Base-by-base conservation (phyloP, 2,113 vertebrate species). In the Gobiocypris rarus region DNA sequence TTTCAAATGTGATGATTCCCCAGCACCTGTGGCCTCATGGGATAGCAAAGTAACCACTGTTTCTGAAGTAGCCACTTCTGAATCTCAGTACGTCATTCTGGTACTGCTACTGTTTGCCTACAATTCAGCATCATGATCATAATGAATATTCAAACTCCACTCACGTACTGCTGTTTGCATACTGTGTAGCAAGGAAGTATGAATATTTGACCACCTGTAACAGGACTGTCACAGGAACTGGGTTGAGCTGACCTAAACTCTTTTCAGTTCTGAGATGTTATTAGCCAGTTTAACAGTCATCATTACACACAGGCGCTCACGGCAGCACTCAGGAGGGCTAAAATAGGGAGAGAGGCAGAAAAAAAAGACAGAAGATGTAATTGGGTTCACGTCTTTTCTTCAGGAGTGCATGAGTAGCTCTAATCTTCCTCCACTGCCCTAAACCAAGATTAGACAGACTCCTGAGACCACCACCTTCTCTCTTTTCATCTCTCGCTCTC, bases 401-500 rank as follows among this genome's bases (percentile, higher is more conserved):
- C 86, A 52, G 28, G 77, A 86, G 75, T 80, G 63, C 78, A 80
- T 81, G 85, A 88, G 83, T 71, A 65, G 67, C 54, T 61, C 81
- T 77, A 75, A 71, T 88, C 75, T 81, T 45, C 81, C 81, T 77
- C 81, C 65, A 85, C 86, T 84, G 83, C 88, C 81, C 86, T 87
- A 65, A 56, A 87, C 89, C 86, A 89, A 88, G 90, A 88, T 89
- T 91, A 89, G 85, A 85, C 87, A 85, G 88, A 89, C 93, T 92
- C 93, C 89, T 88, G 92, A 94, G 93, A 94, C 91, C 91, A 90
- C 87, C 86, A 89, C 92, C 92, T 91, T 91, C 92, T 89, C 89
- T 90, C 83, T 90, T 88, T 85, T 92, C 90, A 89, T 90, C 65
- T 38, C 69, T 86, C 88, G 77, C 91, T 90, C 65, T 38, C 69